These are phyloP conservation scores for Drosophila lini DNA, from an alignment of 1,140 invertebrate genomes.

Conservation along the genomic window DNA sequence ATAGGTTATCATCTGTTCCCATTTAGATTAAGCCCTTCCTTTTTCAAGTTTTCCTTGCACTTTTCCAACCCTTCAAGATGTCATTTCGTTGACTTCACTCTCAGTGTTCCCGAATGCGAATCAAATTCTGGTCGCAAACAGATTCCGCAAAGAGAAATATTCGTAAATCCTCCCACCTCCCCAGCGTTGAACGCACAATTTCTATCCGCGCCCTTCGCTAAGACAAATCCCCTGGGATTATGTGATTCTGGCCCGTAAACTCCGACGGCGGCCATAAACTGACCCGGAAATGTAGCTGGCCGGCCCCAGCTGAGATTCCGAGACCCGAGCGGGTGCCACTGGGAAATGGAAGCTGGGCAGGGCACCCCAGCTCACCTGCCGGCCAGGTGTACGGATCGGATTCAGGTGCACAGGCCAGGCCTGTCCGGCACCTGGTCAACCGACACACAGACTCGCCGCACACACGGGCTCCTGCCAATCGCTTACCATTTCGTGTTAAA, in stretches of 20 bases:
- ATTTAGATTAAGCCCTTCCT: not conserved
- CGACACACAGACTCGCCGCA: constrained; percentile 34
- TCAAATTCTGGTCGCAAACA: constrained; percentile 21
- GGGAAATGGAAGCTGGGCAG: constrained; percentile 25
- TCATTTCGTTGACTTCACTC: constrained; percentile 1
- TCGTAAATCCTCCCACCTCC: constrained; percentile 1
- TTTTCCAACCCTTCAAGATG: not conserved
- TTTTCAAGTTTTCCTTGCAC: not conserved
- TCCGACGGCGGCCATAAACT: constrained; percentile 65
- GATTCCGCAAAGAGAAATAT: constrained; percentile 19
- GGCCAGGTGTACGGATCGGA: constrained; percentile 63
- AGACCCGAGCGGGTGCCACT: constrained; percentile 7
- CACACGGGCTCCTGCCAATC: constrained; percentile 59
- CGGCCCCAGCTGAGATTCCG: constrained; percentile 19
- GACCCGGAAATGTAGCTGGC: constrained; percentile 42
- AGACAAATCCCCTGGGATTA: constrained; percentile 75
- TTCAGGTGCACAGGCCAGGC: constrained; percentile 34
- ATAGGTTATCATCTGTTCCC: not conserved
- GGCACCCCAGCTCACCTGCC: constrained; percentile 23
- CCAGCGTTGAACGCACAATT: constrained; percentile 7
- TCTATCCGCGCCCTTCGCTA: constrained; percentile 36
- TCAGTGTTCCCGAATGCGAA: not conserved
- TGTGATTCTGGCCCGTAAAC: constrained; percentile 64
- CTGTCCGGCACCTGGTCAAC: constrained; percentile 52
- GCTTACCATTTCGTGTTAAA: constrained; percentile 81